Percentiles rank a stretch among this genome's conserved stretches.
phyloP scores from a whole-genome alignment of 2,113 vertebrate genomes.

The Rhinichthys klamathensis region DNA sequence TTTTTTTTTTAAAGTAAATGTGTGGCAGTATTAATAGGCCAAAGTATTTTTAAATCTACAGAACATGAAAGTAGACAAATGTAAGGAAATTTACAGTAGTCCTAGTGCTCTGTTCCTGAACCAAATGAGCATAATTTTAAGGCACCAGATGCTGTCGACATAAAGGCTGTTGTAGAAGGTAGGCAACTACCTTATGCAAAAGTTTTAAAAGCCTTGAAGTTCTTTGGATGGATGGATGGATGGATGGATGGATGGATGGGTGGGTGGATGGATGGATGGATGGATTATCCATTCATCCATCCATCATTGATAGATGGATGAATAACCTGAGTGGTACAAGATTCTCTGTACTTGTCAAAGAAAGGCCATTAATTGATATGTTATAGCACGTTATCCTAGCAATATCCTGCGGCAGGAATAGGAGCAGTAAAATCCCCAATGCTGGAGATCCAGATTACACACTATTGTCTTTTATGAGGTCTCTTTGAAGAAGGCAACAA shows the following conservation, averaged over 20 bases:
- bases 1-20: not conserved
- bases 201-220: not conserved
- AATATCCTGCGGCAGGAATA: constrained; percentile 35
- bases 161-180: not conserved
- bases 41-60: not conserved
- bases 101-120: too few relatives aligned
- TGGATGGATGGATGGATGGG: not conserved
- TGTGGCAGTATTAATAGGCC: too few relatives aligned
- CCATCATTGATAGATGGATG: too few relatives aligned
- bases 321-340: not conserved
- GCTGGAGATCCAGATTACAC: constrained; percentile 48
- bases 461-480: constrained; percentile 48
- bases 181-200: not conserved
- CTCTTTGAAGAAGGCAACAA: constrained; percentile 36
- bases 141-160: not conserved
- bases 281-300: too few relatives aligned
- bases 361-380: constrained; percentile 53
- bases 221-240: not conserved
- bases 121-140: not conserved
- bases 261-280: not conserved
- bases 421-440: constrained; percentile 39
- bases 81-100: too few relatives aligned
- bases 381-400: constrained; percentile 33
- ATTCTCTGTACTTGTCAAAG: constrained; percentile 4
- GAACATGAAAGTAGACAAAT: not conserved